These are phyloP conservation scores for Podiceps cristatus DNA, from an alignment of 2,113 vertebrate species.

Conservation along the genomic window DNA sequence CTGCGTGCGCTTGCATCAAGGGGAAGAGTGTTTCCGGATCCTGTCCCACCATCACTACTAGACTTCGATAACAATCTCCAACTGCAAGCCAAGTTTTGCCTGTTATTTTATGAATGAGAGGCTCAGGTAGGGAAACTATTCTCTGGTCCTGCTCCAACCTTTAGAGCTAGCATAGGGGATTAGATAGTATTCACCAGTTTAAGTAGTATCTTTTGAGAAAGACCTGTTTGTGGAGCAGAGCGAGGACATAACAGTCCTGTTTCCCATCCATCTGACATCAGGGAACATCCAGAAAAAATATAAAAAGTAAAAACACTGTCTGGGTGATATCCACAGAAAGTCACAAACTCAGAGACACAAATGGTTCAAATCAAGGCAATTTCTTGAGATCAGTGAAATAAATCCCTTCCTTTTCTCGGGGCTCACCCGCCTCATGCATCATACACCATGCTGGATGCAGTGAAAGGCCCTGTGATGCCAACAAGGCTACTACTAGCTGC, in stretches of 20 bases:
- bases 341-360: neutral
- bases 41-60: neutral
- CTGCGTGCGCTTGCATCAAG: neutral
- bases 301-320: neutral
- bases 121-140: neutral
- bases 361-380: neutral
- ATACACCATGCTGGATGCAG: accelerated
- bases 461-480: neutral
- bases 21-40: neutral
- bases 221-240: neutral
- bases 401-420: neutral
- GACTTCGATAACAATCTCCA: neutral
- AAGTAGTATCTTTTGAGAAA: neutral
- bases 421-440: neutral
- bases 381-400: neutral
- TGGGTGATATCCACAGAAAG: neutral
- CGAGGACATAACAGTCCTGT: neutral
- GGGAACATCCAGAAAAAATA: neutral
- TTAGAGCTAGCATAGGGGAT: neutral
- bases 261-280: neutral
- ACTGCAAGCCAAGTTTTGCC: neutral
- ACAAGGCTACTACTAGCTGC: neutral
- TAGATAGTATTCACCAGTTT: neutral
- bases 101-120: neutral
- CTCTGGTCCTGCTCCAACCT: neutral